These are phyloP conservation scores for Malaclemys terrapin DNA, from an alignment of 2,113 vertebrate species.

Conservation along the genomic window DNA sequence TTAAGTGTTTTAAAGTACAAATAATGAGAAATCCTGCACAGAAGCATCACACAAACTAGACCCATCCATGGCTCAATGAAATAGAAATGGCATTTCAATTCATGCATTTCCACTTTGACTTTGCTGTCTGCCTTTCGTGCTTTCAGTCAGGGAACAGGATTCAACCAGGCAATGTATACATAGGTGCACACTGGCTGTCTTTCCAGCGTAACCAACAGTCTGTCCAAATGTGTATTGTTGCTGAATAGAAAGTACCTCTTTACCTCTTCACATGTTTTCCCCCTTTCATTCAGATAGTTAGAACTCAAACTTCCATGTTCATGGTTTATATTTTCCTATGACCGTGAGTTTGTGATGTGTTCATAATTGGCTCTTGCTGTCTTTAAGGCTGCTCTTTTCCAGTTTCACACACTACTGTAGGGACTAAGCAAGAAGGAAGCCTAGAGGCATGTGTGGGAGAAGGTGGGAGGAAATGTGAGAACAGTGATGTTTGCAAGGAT, in stretches of 20 bases:
- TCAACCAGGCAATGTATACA: fast-evolving
- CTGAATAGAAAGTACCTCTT: not conserved
- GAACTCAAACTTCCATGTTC: fast-evolving
- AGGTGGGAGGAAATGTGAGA: constrained; percentile 4
- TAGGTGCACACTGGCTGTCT: no score
- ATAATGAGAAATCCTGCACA: not conserved
- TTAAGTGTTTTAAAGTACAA: not conserved
- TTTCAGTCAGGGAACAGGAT: not conserved
- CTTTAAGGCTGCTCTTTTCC: not conserved
- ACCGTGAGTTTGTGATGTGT: not conserved
- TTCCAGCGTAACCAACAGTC: not conserved
- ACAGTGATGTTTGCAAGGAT: constrained; percentile 5
- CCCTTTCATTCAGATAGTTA: not conserved
- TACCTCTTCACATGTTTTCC: not conserved
- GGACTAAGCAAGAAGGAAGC: not conserved
- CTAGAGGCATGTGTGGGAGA: not conserved
- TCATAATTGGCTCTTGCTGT: not conserved
- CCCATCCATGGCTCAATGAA: not conserved
- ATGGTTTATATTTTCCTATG: not conserved
- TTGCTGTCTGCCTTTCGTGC: no score
- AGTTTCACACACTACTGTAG: constrained; percentile 14
- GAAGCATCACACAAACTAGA: fast-evolving
- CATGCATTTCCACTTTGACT: not conserved
- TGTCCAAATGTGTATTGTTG: not conserved
- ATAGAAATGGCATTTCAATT: not conserved